Evolutionary conservation across 2,888 invertebrate genomes (phyloP).

Genomic region (Cosmia pyralina): DNA sequence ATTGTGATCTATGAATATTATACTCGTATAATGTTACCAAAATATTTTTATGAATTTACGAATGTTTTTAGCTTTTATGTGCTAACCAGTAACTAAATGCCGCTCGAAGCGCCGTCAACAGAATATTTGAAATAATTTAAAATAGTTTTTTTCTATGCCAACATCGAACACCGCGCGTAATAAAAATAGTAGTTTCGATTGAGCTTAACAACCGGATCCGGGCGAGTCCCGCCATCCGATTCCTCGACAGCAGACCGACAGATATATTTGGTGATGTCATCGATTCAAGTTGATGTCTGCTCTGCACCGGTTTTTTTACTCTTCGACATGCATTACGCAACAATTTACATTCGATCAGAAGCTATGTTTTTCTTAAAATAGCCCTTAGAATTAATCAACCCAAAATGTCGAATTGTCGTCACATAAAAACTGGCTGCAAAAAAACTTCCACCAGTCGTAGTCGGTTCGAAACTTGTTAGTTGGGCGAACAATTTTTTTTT

Average conservation of each 20-base stretch:
- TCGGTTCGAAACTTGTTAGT: conserved; percentile 61
- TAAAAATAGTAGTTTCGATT: conserved; percentile 87
- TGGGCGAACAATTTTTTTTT: conserved; percentile 62
- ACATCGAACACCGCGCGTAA: conserved; percentile 80
- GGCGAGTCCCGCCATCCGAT: conserved; percentile 80
- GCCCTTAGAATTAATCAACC: conserved; percentile 31
- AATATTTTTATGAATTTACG: conserved; percentile 37
- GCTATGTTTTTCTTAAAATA: conserved; percentile 9
- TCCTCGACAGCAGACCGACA: conserved; percentile 73
- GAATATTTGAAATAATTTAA: conserved; percentile 69
- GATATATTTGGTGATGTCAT: conserved; percentile 87
- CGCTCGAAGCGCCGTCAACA: conserved; percentile 43
- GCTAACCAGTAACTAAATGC: conserved; percentile 1
- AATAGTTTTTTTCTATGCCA: conserved; percentile 75
- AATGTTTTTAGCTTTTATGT: conserved; percentile 48
- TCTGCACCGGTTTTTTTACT: conserved; percentile 50
- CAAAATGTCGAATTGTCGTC: conserved; percentile 38
- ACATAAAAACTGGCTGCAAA: conserved; percentile 55
- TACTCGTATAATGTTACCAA: conserved; percentile 26
- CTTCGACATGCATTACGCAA: conserved; percentile 23
- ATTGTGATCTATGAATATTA: conserved; percentile 40
- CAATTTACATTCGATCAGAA: conserved; percentile 35
- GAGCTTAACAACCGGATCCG: conserved; percentile 87
- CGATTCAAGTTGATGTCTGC: conserved; percentile 73
- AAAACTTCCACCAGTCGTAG: conserved; percentile 36